phyloP scores from a whole-genome alignment of 2,797 vertebrate genomes.

The Lacerta bilineata region DNA sequence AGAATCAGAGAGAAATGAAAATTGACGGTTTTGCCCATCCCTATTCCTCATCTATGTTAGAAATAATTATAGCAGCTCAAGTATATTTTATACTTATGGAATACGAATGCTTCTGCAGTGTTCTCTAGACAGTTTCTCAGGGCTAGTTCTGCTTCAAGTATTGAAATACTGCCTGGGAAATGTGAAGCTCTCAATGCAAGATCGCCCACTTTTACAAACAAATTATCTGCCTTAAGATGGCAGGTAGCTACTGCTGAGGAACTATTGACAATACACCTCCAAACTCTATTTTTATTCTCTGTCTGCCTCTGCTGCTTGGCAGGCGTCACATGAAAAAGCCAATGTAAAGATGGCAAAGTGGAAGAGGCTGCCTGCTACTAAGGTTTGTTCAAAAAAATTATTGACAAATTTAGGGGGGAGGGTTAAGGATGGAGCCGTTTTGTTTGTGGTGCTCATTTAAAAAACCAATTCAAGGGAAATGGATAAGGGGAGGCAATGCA shows the following conservation, averaged over 20 bases:
- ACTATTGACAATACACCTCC: not conserved
- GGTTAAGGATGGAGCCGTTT: not conserved
- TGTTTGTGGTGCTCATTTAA: conserved; percentile 4
- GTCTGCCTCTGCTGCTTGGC: not conserved
- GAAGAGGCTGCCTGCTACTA: not conserved
- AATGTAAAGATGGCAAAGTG: not conserved
- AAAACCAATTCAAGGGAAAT: not conserved
- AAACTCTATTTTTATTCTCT: not conserved
- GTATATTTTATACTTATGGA: not conserved
- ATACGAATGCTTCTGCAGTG: not conserved
- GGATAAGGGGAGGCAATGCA: not conserved
- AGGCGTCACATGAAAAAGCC: not conserved
- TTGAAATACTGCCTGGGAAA: not conserved
- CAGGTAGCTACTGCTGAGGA: not conserved
- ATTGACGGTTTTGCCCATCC: no score
- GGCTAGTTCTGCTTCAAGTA: not conserved
- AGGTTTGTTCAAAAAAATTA: not conserved
- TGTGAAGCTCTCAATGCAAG: not conserved
- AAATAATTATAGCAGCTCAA: not conserved
- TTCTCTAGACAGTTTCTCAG: not conserved
- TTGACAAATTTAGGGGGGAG: not conserved
- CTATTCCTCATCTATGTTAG: not conserved
- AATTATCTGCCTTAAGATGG: not conserved
- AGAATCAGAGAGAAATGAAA: no score
- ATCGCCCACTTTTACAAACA: not conserved